Conservation (phyloP, 2,113 vertebrate species). For the Catharus fuscescens region DNA sequence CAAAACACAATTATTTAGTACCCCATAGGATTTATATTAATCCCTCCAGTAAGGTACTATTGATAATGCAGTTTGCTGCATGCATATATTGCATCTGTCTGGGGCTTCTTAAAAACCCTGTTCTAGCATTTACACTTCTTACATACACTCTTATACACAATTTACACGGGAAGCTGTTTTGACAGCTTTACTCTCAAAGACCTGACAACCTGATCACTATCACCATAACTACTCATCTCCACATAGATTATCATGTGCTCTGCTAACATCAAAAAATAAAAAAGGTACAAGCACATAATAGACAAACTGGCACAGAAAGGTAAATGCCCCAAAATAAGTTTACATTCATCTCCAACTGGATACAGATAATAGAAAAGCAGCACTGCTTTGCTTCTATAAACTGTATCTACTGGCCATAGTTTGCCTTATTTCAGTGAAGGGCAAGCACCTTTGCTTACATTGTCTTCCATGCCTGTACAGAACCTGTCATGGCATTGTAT, state of each 20-base stretch:
- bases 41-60: conserved; percentile 72
- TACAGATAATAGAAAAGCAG: conserved; percentile 60
- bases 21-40: conserved; percentile 74
- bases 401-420: conserved; percentile 71
- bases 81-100: conserved; percentile 72
- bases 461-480: conserved; percentile 49
- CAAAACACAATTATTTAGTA: conserved; percentile 75
- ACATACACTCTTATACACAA: conserved; percentile 67
- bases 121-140: conserved; percentile 60
- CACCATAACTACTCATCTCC: conserved; percentile 52
- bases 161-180: conserved; percentile 61
- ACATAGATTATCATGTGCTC: conserved; percentile 67
- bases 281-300: conserved; percentile 66
- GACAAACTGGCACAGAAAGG: conserved; percentile 78
- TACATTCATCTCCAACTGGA: conserved; percentile 80
- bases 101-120: conserved; percentile 47
- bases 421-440: conserved; percentile 60
- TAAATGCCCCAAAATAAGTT: conserved; percentile 75
- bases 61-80: conserved; percentile 72
- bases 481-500: conserved; percentile 33
- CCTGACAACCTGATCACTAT: conserved; percentile 61
- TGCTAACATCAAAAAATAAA: conserved; percentile 71
- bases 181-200: conserved; percentile 65
- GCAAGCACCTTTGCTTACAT: conserved; percentile 54
- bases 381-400: neutral